Conservation (phyloP, 2,113 vertebrate genomes). For the Sceloporus undulatus region DNA sequence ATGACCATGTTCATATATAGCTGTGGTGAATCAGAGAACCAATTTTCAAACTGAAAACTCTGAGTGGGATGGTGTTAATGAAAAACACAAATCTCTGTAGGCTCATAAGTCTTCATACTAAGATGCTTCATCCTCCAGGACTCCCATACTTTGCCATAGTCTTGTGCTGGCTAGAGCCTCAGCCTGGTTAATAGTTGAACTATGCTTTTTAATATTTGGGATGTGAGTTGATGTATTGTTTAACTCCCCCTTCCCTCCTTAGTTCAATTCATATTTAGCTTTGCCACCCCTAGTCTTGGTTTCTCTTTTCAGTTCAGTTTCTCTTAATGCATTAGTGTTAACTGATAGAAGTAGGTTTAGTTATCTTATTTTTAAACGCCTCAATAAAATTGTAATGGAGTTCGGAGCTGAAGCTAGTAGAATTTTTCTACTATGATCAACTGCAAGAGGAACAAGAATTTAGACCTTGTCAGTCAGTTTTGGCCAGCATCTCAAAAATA, state of each 20-base stretch:
- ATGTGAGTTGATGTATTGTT: not conserved
- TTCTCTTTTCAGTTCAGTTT: not conserved
- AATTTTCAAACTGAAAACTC: not conserved
- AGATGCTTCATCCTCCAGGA: not conserved
- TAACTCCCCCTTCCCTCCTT: too few species aligned
- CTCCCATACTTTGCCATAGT: not conserved
- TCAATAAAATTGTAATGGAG: not conserved
- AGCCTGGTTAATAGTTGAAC: not conserved
- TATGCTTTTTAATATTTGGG: not conserved
- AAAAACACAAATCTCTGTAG: not conserved
- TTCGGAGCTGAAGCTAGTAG: not conserved
- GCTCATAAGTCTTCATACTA: not conserved
- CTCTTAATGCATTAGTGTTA: not conserved
- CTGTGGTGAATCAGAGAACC: not conserved
- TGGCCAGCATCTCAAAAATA: not conserved
- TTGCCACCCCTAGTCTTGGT: not conserved
- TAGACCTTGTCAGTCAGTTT: not conserved
- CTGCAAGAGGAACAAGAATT: not conserved
- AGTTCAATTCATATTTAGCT: not conserved
- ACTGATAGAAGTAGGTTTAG: not conserved
- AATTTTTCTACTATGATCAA: not conserved
- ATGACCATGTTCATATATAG: not conserved
- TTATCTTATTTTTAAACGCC: not conserved
- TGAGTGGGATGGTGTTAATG: not conserved
- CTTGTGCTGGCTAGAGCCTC: not conserved